phyloP scores from a whole-genome alignment of 2,888 invertebrate genomes.

The Phalera bucephala region DNA sequence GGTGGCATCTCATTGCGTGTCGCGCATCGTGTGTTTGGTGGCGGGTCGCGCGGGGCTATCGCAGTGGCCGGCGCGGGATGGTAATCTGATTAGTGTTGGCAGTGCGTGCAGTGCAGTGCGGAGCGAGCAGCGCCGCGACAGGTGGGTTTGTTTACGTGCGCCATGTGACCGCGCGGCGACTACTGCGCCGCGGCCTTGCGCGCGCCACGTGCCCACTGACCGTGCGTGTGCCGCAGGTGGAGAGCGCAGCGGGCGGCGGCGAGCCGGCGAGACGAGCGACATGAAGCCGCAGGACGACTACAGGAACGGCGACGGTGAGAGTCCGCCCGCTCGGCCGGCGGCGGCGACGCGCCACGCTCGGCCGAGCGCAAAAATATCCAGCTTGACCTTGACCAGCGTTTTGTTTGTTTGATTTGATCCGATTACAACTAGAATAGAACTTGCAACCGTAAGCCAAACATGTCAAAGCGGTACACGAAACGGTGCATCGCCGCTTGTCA shows the following conservation, averaged over 20 bases:
- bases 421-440: constrained; percentile 4
- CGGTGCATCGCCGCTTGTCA: neutral
- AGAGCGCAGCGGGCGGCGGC: neutral
- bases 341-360: constrained; percentile 2
- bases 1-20: constrained; percentile 1
- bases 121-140: constrained; percentile 33
- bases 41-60: neutral
- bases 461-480: neutral
- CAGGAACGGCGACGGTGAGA: constrained; percentile 65
- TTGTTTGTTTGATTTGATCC: constrained; percentile 8
- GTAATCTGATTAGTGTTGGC: constrained; percentile 15
- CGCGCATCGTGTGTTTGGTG: neutral
- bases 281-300: constrained; percentile 62
- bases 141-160: constrained; percentile 56
- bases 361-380: constrained; percentile 10
- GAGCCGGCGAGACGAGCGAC: constrained; percentile 16
- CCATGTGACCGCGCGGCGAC: constrained; percentile 51
- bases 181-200: constrained; percentile 22
- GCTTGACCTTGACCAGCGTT: constrained; percentile 24
- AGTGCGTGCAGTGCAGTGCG: constrained; percentile 1
- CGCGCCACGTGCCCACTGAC: no score
- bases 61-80: constrained; percentile 10
- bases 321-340: neutral
- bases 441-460: neutral
- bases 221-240: neutral